Evolutionary conservation across 2,797 vertebrate genomes (phyloP).

Genomic region (Coluber constrictor): DNA sequence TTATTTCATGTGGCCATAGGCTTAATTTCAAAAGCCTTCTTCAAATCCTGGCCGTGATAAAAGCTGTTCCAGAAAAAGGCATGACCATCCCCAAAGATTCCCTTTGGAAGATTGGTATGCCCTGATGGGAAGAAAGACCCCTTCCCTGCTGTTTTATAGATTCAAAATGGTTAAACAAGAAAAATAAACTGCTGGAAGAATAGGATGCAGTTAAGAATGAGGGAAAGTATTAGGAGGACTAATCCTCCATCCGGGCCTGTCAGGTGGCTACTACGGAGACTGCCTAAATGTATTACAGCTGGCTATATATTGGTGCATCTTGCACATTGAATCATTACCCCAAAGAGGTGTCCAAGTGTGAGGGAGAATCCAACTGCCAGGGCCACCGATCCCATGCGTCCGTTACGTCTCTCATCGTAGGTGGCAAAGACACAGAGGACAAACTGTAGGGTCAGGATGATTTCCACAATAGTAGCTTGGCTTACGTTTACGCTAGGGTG

Average conservation of each 20-base stretch:
- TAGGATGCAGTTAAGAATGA: neutral
- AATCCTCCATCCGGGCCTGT: neutral
- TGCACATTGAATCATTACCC: constrained; percentile 75
- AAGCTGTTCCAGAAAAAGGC: neutral
- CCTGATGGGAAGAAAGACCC: neutral
- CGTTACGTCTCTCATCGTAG: constrained; percentile 87
- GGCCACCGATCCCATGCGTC: constrained; percentile 84
- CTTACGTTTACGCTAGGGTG: constrained; percentile 87
- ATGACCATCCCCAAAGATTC: neutral
- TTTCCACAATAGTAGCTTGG: constrained; percentile 90
- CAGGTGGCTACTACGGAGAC: neutral
- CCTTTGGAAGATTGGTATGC: neutral
- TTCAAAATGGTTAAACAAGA: neutral
- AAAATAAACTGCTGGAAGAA: neutral
- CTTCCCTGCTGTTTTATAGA: neutral
- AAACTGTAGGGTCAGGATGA: constrained; percentile 91
- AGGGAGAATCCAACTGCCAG: constrained; percentile 92
- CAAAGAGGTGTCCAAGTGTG: constrained; percentile 88
- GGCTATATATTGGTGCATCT: neutral
- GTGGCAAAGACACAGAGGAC: constrained; percentile 91
- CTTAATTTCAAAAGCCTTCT: neutral
- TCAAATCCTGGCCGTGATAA: neutral
- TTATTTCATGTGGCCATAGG: neutral
- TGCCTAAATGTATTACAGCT: neutral
- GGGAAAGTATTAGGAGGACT: neutral